These are phyloP conservation scores for Macroteleia sp. DNA, from an alignment of 2,888 invertebrate species.

Conservation along the genomic window DNA sequence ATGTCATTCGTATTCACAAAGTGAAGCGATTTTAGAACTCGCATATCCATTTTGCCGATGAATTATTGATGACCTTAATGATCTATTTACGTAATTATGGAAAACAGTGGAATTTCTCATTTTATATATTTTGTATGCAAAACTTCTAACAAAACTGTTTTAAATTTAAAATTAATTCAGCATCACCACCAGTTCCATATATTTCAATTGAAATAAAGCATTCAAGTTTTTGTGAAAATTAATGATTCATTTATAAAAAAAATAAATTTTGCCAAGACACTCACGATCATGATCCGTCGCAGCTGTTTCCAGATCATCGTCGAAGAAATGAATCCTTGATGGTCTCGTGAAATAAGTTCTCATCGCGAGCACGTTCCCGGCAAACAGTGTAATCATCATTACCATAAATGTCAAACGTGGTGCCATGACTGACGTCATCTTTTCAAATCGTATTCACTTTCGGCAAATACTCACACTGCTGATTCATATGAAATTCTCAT, in stretches of 20 bases:
- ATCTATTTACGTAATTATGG: slow-evolving; percentile 28
- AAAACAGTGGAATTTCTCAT: too few relatives aligned
- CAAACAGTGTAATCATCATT: slow-evolving; percentile 50
- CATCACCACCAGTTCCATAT: too few relatives aligned
- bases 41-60: slow-evolving; percentile 16
- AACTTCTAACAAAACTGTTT: too few relatives aligned
- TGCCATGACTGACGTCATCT: slow-evolving; percentile 20
- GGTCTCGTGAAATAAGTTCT: slow-evolving; percentile 69
- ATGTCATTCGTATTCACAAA: slow-evolving; percentile 20
- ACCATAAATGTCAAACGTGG: slow-evolving; percentile 36
- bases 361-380: slow-evolving; percentile 26
- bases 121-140: too few relatives aligned
- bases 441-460: not conserved
- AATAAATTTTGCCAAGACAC: too few relatives aligned
- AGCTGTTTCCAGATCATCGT: slow-evolving; percentile 72
- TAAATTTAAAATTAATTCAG: too few relatives aligned
- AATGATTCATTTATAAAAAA: too few relatives aligned
- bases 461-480: too few relatives aligned
- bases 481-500: too few relatives aligned
- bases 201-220: too few relatives aligned
- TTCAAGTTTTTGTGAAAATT: too few relatives aligned
- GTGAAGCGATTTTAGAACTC: slow-evolving; percentile 24
- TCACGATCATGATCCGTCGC: slow-evolving; percentile 68
- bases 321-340: slow-evolving; percentile 66
- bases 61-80: slow-evolving; percentile 35